Conservation (phyloP, 2,888 invertebrate species). For the Caenorhabditis virilis region DNA sequence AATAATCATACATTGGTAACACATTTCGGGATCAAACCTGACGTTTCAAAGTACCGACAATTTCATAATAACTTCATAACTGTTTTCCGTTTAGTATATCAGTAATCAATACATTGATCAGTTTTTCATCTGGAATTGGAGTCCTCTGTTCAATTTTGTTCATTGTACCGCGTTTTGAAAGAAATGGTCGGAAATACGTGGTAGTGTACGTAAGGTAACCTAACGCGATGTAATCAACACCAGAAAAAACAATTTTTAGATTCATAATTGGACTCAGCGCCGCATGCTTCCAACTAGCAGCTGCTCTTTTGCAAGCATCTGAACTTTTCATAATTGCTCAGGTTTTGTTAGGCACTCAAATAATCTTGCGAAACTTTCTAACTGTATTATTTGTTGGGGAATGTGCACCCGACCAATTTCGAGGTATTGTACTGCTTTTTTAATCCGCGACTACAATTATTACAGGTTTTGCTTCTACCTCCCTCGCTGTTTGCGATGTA, state of each 20-base stretch:
- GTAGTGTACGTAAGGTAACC: conserved; percentile 25
- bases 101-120: conserved; percentile 24
- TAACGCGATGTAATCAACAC: background rate
- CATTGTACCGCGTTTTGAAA: conserved; percentile 29
- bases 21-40: conserved; percentile 31
- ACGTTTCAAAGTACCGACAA: conserved; percentile 10
- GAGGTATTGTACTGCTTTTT: conserved; percentile 8
- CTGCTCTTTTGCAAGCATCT: conserved; percentile 23
- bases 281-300: conserved; percentile 4
- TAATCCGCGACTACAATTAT: background rate
- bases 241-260: background rate
- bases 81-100: conserved; percentile 26
- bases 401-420: conserved; percentile 34
- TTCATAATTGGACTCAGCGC: background rate
- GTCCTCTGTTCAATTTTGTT: conserved; percentile 19
- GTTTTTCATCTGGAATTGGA: conserved; percentile 10
- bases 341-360: conserved; percentile 7
- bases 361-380: conserved; percentile 22
- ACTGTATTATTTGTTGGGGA: conserved; percentile 34
- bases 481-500: background rate
- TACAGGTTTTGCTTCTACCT: conserved; percentile 1
- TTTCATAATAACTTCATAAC: conserved; percentile 1
- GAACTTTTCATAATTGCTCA: conserved; percentile 39
- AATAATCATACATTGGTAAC: conserved; percentile 26
- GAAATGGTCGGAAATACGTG: conserved; percentile 30